phyloP scores from a whole-genome alignment of 2,113 vertebrate genomes.

The Cyanoderma ruficeps region DNA sequence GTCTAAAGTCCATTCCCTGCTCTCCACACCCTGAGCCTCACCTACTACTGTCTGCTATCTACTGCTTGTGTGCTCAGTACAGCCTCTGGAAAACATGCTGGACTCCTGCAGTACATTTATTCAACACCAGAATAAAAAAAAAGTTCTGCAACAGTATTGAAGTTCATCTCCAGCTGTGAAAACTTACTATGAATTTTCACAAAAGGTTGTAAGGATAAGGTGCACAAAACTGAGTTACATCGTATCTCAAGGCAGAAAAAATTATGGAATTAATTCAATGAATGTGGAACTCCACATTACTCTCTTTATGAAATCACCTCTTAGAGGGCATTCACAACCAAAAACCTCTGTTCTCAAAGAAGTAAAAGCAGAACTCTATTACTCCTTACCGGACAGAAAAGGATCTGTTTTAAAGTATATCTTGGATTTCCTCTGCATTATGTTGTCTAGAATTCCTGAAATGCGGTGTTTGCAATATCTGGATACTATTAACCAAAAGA shows the following conservation, averaged over 20 bases:
- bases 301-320: not conserved
- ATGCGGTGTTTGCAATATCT: not conserved
- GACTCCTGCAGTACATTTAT: not conserved
- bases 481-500: not conserved
- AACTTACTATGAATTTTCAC: not conserved
- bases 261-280: not conserved
- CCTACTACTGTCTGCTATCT: not conserved
- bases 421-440: not conserved
- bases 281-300: not conserved
- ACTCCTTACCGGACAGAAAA: not conserved
- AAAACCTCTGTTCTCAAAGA: not conserved
- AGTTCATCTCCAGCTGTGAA: not conserved
- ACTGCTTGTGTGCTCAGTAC: not conserved
- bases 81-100: not conserved
- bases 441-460: not conserved
- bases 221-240: not conserved
- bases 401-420: not conserved
- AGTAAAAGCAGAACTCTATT: not conserved
- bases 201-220: not conserved
- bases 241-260: not conserved
- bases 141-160: not conserved
- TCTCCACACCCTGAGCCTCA: constrained; percentile 31
- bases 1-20: constrained; percentile 30
- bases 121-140: not conserved
- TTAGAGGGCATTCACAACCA: not conserved